phyloP scores from a whole-genome alignment of 2,113 vertebrate genomes.

The Calonectris borealis region DNA sequence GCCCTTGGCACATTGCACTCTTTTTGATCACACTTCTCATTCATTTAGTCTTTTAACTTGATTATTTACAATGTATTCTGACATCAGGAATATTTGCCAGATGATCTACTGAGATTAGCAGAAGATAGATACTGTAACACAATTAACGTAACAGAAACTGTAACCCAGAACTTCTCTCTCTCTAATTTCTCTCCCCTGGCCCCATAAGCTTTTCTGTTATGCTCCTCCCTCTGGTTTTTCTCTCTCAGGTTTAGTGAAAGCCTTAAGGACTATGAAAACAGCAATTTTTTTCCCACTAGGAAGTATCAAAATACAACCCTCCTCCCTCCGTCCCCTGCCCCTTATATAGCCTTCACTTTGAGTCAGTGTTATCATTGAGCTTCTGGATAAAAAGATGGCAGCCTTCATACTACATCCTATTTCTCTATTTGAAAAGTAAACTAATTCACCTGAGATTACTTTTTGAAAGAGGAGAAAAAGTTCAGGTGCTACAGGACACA shows the following conservation, averaged over 20 bases:
- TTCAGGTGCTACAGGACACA: neutral
- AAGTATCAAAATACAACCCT: neutral
- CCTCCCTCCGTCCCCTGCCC: neutral
- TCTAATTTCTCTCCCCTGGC: neutral
- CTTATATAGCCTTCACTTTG: neutral
- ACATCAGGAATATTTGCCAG: neutral
- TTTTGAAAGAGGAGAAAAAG: neutral
- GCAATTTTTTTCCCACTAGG: neutral
- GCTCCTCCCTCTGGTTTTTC: neutral
- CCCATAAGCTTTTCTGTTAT: neutral
- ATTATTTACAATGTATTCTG: neutral
- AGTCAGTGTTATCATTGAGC: neutral
- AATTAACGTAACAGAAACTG: neutral
- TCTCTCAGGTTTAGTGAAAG: neutral
- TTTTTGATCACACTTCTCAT: neutral
- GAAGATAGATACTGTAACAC: neutral
- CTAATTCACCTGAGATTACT: neutral
- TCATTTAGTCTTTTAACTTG: neutral
- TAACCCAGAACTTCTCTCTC: neutral
- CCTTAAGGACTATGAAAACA: neutral
- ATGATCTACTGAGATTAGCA: neutral
- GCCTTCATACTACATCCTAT: neutral
- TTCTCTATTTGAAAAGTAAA: neutral
- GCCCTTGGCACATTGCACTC: neutral
- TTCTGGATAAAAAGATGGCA: neutral